These are phyloP conservation scores for Lissocephala sabroskyi DNA, from an alignment of 2,888 invertebrate species.

Conservation along the genomic window DNA sequence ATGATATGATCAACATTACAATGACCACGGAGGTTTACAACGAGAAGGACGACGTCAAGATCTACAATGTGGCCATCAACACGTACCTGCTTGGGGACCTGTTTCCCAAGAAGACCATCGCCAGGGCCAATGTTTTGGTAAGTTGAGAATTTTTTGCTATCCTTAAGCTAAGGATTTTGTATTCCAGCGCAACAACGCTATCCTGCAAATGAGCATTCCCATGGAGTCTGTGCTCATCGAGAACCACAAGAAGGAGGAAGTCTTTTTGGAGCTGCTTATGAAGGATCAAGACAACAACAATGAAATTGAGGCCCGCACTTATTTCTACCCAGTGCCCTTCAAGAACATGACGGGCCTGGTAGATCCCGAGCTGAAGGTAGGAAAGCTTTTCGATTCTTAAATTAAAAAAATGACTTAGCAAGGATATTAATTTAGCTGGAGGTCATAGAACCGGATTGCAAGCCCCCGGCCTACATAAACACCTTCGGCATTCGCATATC, in stretches of 20 bases:
- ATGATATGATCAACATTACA: slow-evolving; percentile 76
- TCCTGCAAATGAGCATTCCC: slow-evolving; percentile 40
- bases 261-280: slow-evolving; percentile 69
- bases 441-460: slow-evolving; percentile 16
- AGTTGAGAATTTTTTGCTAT: neutral
- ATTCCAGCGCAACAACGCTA: too few relatives aligned
- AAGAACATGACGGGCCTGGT: slow-evolving; percentile 75
- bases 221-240: slow-evolving; percentile 33
- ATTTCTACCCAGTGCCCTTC: slow-evolving; percentile 77
- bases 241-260: slow-evolving; percentile 30
- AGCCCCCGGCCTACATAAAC: slow-evolving; percentile 17
- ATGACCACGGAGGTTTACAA: slow-evolving; percentile 78
- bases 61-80: slow-evolving; percentile 75
- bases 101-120: slow-evolving; percentile 57
- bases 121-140: slow-evolving; percentile 55
- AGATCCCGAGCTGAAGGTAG: slow-evolving; percentile 75
- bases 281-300: slow-evolving; percentile 53
- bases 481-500: slow-evolving; percentile 54
- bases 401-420: neutral
- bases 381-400: neutral
- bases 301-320: slow-evolving; percentile 76
- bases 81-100: slow-evolving; percentile 76
- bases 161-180: too few relatives aligned
- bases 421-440: neutral
- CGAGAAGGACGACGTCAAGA: slow-evolving; percentile 69